phyloP scores from a whole-genome alignment of 2,113 vertebrate genomes.

The Pandion haliaetus region DNA sequence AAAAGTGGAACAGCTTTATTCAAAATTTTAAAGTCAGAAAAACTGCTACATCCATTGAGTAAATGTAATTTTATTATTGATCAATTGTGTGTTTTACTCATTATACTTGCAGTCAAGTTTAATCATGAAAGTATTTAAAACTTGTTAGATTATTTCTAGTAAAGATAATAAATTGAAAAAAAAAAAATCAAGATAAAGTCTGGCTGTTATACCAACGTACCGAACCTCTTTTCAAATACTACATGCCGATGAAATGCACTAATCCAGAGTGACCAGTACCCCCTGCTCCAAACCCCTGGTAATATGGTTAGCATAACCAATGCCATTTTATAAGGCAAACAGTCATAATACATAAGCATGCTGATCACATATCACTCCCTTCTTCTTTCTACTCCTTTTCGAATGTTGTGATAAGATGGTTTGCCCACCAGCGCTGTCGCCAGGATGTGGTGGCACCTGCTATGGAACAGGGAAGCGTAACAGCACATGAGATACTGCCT shows the following conservation, averaged over 20 bases:
- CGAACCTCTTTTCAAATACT: not conserved
- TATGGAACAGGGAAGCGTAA: not conserved
- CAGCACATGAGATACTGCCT: not conserved
- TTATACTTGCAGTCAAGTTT: not conserved
- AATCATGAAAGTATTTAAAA: not conserved
- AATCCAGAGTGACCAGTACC: not conserved
- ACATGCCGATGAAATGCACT: not conserved
- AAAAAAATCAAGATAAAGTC: not conserved
- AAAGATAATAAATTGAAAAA: not conserved
- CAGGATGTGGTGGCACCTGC: not conserved
- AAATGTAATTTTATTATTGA: not conserved
- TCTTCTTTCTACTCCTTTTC: not conserved
- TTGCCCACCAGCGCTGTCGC: not conserved
- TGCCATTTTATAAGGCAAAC: not conserved
- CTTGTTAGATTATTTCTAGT: not conserved
- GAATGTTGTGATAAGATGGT: not conserved
- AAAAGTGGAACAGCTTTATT: not conserved
- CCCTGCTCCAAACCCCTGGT: not conserved
- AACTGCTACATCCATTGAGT: not conserved
- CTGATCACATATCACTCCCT: accelerated
- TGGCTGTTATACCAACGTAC: not conserved
- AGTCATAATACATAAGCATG: accelerated
- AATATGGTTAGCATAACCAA: not conserved
- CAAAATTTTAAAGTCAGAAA: not conserved
- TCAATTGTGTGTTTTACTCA: not conserved